These are phyloP conservation scores for Dufourea novaeangliae DNA, from an alignment of 1,140 invertebrate species.

Conservation along the genomic window DNA sequence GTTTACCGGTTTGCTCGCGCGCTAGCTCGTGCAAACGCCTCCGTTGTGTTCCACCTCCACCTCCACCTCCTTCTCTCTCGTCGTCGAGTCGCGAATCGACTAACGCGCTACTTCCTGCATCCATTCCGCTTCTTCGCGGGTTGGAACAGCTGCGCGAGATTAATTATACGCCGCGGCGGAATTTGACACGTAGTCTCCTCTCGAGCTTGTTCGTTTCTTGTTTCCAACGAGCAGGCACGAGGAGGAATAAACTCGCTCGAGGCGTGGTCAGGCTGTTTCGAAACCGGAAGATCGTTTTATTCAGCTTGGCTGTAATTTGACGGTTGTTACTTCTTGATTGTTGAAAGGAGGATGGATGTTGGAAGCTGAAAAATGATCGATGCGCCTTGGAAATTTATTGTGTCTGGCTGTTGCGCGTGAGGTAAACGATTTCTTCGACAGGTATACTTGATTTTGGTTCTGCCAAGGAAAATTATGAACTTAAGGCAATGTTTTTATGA, in stretches of 20 bases:
- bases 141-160: slow-evolving; percentile 68
- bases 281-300: neutral
- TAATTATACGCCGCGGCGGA: slow-evolving; percentile 61
- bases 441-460: no score
- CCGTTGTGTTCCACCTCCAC: slow-evolving; percentile 7
- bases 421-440: no score
- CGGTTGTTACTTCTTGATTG: no score
- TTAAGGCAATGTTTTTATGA: no score
- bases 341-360: no score
- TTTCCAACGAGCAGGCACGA: neutral
- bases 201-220: neutral
- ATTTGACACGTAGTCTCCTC: slow-evolving; percentile 1
- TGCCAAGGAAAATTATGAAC: no score
- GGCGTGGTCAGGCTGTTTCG: neutral
- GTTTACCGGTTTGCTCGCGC: slow-evolving; percentile 15
- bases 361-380: no score
- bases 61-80: slow-evolving; percentile 2
- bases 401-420: no score
- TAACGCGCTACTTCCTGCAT: slow-evolving; percentile 48
- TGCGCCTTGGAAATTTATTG: no score
- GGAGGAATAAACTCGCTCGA: no score
- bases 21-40: neutral
- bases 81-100: slow-evolving; percentile 25
- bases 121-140: slow-evolving; percentile 47
- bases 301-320: neutral